These are phyloP conservation scores for Orchesellides sinensis DNA, from an alignment of 2,888 invertebrate genomes.

Conservation along the genomic window DNA sequence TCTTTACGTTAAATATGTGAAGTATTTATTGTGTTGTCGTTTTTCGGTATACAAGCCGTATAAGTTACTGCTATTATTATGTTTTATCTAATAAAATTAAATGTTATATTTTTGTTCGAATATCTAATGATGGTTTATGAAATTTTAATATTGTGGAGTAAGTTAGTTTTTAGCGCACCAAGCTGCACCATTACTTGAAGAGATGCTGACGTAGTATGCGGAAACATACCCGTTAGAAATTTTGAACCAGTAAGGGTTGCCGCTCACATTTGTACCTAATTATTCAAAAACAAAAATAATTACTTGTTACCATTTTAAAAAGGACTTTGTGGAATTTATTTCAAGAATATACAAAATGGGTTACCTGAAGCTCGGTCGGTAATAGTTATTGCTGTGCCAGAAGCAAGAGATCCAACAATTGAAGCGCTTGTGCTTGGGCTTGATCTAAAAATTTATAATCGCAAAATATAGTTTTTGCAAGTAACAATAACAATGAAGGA, in stretches of 20 bases:
- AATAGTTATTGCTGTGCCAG: slow-evolving; percentile 51
- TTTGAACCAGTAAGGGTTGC: slow-evolving; percentile 67
- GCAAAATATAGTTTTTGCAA: too few relatives aligned
- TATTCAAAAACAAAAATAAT: too few relatives aligned
- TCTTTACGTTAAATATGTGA: too few relatives aligned
- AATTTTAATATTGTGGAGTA: background rate
- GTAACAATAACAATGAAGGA: too few relatives aligned
- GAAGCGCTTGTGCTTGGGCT: slow-evolving; percentile 43
- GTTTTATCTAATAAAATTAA: too few relatives aligned
- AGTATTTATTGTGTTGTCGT: too few relatives aligned
- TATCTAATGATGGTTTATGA: background rate
- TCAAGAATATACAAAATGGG: too few relatives aligned
- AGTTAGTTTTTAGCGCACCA: slow-evolving; percentile 59
- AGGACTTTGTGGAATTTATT: too few relatives aligned
- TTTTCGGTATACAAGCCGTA: too few relatives aligned
- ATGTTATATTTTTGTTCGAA: background rate
- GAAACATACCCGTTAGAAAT: slow-evolving; percentile 62
- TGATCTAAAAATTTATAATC: slow-evolving; percentile 27
- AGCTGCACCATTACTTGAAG: slow-evolving; percentile 40
- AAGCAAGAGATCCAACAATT: slow-evolving; percentile 47
- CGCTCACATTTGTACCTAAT: slow-evolving; percentile 55
- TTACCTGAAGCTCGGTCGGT: slow-evolving; percentile 49
- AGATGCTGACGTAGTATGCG: slow-evolving; percentile 59
- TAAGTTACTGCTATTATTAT: too few relatives aligned
- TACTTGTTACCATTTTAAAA: too few relatives aligned